Evolutionary conservation across 2,888 invertebrate genomes (phyloP).

Genomic region (Lingula anatina): DNA sequence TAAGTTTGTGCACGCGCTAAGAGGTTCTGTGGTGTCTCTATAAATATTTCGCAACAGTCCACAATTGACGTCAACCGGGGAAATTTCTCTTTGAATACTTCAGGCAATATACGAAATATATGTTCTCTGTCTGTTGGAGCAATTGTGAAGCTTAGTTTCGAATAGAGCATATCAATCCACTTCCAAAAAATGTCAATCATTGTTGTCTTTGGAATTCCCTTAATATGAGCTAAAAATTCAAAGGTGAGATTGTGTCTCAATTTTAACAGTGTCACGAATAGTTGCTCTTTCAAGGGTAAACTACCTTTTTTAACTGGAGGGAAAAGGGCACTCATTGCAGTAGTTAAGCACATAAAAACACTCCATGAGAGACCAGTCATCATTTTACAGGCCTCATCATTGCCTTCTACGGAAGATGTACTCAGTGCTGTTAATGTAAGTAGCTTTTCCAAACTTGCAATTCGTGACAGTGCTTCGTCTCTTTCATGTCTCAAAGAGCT

Average conservation of each 20-base stretch:
- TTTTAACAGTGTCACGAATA: slow-evolving; percentile 12
- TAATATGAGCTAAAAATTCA: slow-evolving; percentile 7
- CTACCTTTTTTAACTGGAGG: background rate
- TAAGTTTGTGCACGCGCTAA: too few species aligned
- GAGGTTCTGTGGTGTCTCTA: too few species aligned
- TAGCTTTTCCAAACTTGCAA: background rate
- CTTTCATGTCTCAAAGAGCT: background rate
- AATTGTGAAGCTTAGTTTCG: slow-evolving; percentile 10
- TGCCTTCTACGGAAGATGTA: slow-evolving; percentile 6
- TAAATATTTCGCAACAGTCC: too few species aligned
- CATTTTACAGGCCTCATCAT: too few species aligned
- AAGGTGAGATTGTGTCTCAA: too few species aligned
- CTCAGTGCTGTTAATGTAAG: background rate
- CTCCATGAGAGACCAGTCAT: too few species aligned
- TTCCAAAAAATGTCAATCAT: slow-evolving; percentile 10
- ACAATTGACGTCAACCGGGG: too few species aligned
- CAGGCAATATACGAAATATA: too few species aligned
- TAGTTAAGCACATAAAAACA: slow-evolving; percentile 1
- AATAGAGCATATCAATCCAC: slow-evolving; percentile 10
- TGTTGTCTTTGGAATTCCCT: slow-evolving; percentile 7
- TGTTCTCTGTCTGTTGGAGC: slow-evolving; percentile 11
- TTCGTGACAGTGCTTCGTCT: background rate
- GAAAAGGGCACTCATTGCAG: slow-evolving; percentile 4
- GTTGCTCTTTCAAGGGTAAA: slow-evolving; percentile 1
- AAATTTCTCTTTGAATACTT: too few species aligned